Evolutionary conservation across 23 tunicate species (phyloP).

Genomic region (Botrylloides violaceus): DNA sequence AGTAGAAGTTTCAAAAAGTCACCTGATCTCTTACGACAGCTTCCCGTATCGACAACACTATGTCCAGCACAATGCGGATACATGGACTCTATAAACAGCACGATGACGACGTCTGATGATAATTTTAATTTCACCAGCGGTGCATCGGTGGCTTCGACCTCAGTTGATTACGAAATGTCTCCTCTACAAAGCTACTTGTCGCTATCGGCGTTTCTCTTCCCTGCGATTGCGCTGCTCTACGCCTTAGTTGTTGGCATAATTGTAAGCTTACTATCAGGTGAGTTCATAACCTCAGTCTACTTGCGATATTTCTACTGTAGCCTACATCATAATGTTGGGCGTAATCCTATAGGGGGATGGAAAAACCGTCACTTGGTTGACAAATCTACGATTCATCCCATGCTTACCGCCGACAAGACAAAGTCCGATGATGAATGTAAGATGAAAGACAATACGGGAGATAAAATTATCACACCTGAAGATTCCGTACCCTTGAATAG

Average conservation of each 20-base stretch:
- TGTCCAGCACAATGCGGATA: neutral
- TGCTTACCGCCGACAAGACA: neutral
- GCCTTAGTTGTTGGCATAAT: conserved; percentile 34
- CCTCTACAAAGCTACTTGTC: conserved; percentile 18
- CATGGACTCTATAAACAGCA: neutral
- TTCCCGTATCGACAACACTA: neutral
- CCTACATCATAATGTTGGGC: too few relatives aligned
- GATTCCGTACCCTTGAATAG: too few relatives aligned
- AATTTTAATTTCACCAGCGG: neutral
- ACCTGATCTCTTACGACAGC: conserved; percentile 8
- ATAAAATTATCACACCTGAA: too few relatives aligned
- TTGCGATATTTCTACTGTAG: too few relatives aligned
- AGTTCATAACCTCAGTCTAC: too few relatives aligned
- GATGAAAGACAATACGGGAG: neutral
- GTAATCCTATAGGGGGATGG: neutral
- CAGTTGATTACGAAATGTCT: neutral
- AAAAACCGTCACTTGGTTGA: neutral
- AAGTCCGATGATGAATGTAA: neutral
- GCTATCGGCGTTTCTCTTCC: conserved; percentile 37
- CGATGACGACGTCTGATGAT: neutral
- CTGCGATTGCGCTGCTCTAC: conserved; percentile 26
- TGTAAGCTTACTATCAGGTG: conserved; percentile 52
- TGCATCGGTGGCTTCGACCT: neutral
- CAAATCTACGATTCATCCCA: neutral
- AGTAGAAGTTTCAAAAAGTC: neutral